Evolutionary conservation across 2,113 vertebrate species (phyloP).

Genomic region (Regulus satrapa): DNA sequence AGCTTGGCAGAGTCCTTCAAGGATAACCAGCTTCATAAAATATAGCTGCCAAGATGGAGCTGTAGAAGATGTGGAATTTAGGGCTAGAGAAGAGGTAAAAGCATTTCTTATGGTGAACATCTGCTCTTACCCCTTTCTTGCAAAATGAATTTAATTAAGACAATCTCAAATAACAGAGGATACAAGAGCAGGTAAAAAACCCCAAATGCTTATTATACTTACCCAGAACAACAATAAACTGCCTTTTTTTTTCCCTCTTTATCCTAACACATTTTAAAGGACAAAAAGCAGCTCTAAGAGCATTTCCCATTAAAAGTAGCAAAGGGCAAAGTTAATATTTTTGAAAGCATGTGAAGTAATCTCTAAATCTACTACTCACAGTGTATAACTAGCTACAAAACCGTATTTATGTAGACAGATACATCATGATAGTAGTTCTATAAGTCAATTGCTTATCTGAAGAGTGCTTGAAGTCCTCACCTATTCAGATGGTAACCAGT

Average conservation of each 20-base stretch:
- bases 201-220: neutral
- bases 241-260: neutral
- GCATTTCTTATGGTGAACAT: neutral
- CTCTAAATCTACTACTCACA: neutral
- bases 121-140: neutral
- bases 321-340: neutral
- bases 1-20: neutral
- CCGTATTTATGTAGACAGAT: neutral
- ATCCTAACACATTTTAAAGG: neutral
- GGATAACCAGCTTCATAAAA: neutral
- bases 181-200: neutral
- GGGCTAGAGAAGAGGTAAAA: neutral
- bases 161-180: neutral
- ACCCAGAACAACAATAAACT: neutral
- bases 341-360: neutral
- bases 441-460: neutral
- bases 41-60: neutral
- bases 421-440: neutral
- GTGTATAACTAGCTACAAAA: neutral
- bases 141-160: neutral
- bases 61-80: neutral
- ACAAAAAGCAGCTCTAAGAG: neutral
- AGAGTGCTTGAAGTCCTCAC: neutral
- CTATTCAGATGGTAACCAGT: neutral
- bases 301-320: neutral